Evolutionary conservation across 2,113 vertebrate genomes (phyloP).

Genomic region (Cyanoramphus novaezelandiae): DNA sequence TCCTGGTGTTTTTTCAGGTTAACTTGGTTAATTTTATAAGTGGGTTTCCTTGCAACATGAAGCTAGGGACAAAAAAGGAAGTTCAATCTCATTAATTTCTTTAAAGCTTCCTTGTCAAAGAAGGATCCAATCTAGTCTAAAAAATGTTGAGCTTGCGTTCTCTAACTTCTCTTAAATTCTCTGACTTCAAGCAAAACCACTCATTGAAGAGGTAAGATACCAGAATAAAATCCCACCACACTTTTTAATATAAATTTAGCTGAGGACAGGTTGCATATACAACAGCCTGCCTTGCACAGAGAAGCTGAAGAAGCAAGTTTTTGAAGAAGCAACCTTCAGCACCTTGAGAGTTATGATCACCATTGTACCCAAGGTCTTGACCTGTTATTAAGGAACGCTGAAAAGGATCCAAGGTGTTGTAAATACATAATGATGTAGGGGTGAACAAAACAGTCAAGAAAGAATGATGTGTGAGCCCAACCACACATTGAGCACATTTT

Average conservation of each 20-base stretch:
- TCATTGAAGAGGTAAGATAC: not conserved
- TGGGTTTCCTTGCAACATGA: not conserved
- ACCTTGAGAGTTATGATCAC: not conserved
- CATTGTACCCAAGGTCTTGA: not conserved
- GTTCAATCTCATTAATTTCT: not conserved
- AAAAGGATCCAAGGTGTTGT: not conserved
- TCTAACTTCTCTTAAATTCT: not conserved
- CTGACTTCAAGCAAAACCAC: not conserved
- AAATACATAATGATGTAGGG: accelerated
- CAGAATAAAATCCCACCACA: not conserved
- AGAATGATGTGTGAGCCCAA: not conserved
- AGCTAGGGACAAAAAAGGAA: not conserved
- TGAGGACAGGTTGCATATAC: accelerated
- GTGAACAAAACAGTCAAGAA: not conserved
- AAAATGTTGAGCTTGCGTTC: not conserved
- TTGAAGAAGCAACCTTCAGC: not conserved
- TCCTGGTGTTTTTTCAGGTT: not conserved
- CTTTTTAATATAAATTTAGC: not conserved
- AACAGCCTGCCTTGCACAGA: not conserved
- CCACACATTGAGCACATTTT: not conserved
- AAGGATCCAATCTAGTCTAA: not conserved
- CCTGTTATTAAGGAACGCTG: not conserved
- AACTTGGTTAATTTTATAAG: not conserved
- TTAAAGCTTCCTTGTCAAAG: not conserved
- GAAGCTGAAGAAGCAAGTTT: not conserved